A percentile compares a stretch with the other conserved stretches of the same genome.
Conservation (phyloP, 2,113 vertebrate species). For the Varanus salvator region DNA sequence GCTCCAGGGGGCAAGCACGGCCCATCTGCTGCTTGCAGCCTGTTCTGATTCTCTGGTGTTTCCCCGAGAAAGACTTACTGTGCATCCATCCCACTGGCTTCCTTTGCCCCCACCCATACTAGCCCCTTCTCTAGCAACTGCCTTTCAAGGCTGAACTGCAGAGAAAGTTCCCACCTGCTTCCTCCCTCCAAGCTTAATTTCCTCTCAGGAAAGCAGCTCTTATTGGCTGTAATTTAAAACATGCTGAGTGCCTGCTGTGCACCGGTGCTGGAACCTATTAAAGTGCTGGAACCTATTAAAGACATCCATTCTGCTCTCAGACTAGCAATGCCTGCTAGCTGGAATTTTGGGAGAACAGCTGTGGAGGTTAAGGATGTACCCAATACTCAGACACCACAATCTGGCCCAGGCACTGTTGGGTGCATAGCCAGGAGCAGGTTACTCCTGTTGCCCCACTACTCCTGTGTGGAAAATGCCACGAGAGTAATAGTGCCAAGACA, state of each 20-base stretch:
- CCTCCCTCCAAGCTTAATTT: neutral
- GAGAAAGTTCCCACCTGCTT: neutral
- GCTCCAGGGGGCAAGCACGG: no score
- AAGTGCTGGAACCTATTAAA: neutral
- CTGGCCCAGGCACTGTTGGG: neutral
- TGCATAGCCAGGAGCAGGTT: neutral
- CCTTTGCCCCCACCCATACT: neutral
- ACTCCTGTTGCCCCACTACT: neutral
- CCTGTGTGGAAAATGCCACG: neutral
- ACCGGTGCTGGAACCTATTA: neutral
- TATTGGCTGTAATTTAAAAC: conserved; percentile 25
- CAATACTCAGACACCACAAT: neutral
- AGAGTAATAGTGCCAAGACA: neutral
- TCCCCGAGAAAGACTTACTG: neutral
- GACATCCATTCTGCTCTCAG: neutral
- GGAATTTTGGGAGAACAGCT: neutral
- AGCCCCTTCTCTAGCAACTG: neutral
- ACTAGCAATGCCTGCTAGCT: neutral
- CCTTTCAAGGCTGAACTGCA: neutral
- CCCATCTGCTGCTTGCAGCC: accelerated
- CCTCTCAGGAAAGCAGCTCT: conserved; percentile 9
- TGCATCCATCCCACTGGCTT: neutral
- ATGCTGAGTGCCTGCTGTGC: conserved; percentile 18
- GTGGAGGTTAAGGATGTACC: neutral
- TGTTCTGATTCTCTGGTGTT: neutral